phyloP scores from a whole-genome alignment of 2,888 invertebrate species.

The Epirrhoe alternata region DNA sequence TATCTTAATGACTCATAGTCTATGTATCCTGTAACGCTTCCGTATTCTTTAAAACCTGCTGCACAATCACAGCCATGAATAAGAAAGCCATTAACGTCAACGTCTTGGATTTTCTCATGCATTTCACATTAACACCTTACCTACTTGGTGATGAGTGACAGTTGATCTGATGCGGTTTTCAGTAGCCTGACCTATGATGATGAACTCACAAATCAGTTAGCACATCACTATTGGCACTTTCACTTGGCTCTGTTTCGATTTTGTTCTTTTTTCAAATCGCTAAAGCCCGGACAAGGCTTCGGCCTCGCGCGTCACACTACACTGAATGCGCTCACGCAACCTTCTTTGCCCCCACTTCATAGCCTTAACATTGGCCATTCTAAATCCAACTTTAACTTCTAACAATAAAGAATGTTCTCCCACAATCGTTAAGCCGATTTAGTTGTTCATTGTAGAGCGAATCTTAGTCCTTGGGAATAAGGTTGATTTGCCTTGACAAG shows the following conservation, averaged over 20 bases:
- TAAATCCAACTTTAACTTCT: not conserved
- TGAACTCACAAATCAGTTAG: conserved; percentile 42
- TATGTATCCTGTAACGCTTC: conserved; percentile 13
- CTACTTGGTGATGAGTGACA: conserved; percentile 42
- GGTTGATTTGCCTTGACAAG: not conserved
- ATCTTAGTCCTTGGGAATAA: not conserved
- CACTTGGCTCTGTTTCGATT: conserved; percentile 74
- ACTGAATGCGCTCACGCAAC: conserved; percentile 67
- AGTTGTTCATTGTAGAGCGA: not conserved
- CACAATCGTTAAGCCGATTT: not conserved
- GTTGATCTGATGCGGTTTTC: conserved; percentile 11
- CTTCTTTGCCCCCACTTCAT: conserved; percentile 63
- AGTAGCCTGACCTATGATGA: conserved; percentile 23
- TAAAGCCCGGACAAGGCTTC: conserved; percentile 56
- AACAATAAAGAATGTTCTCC: not conserved
- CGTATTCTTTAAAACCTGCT: conserved; percentile 9
- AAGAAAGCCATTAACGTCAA: conserved; percentile 18
- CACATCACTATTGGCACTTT: conserved; percentile 64
- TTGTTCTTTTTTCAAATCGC: conserved; percentile 58
- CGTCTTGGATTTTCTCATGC: conserved; percentile 23
- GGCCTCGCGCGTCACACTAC: conserved; percentile 34
- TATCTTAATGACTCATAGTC: conserved; percentile 12
- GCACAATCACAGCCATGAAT: conserved; percentile 11
- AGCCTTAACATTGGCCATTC: conserved; percentile 23
- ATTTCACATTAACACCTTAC: conserved; percentile 36